Base-by-base conservation (phyloP, 2,113 vertebrate species). In the Syngnathus typhle region DNA sequence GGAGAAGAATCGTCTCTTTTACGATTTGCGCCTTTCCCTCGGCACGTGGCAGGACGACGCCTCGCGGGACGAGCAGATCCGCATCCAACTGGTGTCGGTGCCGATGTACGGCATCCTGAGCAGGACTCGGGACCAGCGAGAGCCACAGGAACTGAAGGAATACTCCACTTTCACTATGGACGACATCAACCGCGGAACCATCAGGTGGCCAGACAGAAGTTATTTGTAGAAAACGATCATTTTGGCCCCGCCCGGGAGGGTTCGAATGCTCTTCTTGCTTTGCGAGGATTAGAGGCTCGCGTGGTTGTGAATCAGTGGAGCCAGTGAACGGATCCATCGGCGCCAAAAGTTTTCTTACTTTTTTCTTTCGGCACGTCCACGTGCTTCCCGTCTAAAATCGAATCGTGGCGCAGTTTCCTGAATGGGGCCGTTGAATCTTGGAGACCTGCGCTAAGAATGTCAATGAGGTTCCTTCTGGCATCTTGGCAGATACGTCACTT, bases 131-230 rank as follows among this genome's bases (percentile, higher is more conserved):
- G 80, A 89, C 0, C 91, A 84, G 60, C 79, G 85, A 18, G 85
- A 69, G 0, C 74, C 74, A 1, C 86, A 92, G 64, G 93, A 94
- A 77, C 88, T 95, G 72, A 88, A 83, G 16, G 93, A 93, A 73
- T 90, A 93, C 76, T 93, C 93, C 19, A 93, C 93, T 68, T 96
- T 99, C 87, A 95, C 91, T 6, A 95, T 98, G 95, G 95, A 94
- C 65, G 97, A 99, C 83, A 88, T 99, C 84, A 93, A 91, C 85
- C 80, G 70, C 16, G 87, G 89, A 59, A 91, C 86, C 70, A 95
- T 99, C 79, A 94, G 94, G 97, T 98, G 41, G 41, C 41, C 27
- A 32, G 27, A 32, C 27, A 32, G 27, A 32, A 32, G 27, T 32
- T 32, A 32, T 32, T 32, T 32, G 27, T 32, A 32, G 27, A 32